Percentiles rank a stretch among this genome's conserved stretches.
Conservation (phyloP, 2,113 vertebrate species). For the Neofelis nebulosa region DNA sequence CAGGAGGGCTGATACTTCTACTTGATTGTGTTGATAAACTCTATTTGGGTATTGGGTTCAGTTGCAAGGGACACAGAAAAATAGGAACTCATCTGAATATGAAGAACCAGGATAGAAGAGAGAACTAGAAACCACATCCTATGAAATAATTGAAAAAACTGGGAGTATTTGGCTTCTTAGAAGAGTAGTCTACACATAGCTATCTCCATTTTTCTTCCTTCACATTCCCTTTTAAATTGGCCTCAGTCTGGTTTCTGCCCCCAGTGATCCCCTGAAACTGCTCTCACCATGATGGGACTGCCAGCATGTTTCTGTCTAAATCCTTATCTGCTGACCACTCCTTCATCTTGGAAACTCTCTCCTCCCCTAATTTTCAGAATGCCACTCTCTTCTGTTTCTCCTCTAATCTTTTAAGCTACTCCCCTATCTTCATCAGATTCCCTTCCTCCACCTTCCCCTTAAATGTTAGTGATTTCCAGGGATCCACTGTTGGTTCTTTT, state of each 20-base stretch:
- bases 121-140: slow-evolving; percentile 31
- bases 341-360: slow-evolving; percentile 38
- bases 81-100: neutral
- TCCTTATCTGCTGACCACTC: neutral
- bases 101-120: neutral
- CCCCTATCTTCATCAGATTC: slow-evolving; percentile 22
- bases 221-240: slow-evolving; percentile 41
- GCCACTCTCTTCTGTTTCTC: slow-evolving; percentile 36
- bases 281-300: neutral
- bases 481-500: slow-evolving; percentile 5
- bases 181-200: slow-evolving; percentile 21
- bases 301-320: neutral
- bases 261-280: neutral
- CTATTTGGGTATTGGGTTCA: neutral
- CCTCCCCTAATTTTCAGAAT: slow-evolving; percentile 19
- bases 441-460: slow-evolving; percentile 4
- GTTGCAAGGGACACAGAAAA: slow-evolving; percentile 32
- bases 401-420: neutral
- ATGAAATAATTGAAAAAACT: slow-evolving; percentile 29
- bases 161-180: slow-evolving; percentile 11
- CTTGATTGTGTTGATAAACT: slow-evolving; percentile 50
- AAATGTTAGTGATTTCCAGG: slow-evolving; percentile 36
- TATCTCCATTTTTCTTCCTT: slow-evolving; percentile 21
- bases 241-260: slow-evolving; percentile 20
- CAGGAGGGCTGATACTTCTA: neutral